Percentiles rank a stretch among this genome's conserved stretches.
These are phyloP conservation scores for Cotesia vestalis DNA, from an alignment of 1,140 invertebrate species.

Conservation along the genomic window DNA sequence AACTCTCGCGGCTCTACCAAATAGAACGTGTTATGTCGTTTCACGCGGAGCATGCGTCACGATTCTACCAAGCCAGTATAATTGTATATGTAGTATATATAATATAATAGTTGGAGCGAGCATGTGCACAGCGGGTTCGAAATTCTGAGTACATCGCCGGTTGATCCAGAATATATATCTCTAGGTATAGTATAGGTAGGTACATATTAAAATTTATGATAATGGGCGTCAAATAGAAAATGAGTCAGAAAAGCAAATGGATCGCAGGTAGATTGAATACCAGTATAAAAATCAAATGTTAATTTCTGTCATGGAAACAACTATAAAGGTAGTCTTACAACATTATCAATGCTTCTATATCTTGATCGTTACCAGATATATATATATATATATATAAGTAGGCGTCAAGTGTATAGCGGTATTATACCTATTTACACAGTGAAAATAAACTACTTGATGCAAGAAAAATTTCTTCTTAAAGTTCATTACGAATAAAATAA, in stretches of 20 bases:
- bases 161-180: neutral
- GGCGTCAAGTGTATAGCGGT: conserved; percentile 14
- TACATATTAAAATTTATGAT: conserved; percentile 17
- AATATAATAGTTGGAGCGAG: conserved; percentile 2
- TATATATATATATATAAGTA: conserved; percentile 3
- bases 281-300: neutral
- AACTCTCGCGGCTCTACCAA: neutral
- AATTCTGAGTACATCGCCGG: too few species aligned
- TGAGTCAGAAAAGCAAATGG: too few species aligned
- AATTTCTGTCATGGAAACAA: neutral
- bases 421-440: neutral
- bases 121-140: conserved; percentile 18
- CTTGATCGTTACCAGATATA: conserved; percentile 11
- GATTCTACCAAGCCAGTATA: neutral
- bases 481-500: too few species aligned
- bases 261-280: neutral
- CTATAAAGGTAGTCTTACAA: neutral
- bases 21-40: conserved; percentile 6
- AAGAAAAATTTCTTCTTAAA: too few species aligned
- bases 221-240: conserved; percentile 9
- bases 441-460: too few species aligned
- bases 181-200: neutral
- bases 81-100: neutral
- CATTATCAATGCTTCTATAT: neutral
- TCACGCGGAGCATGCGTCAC: conserved; percentile 22